Evolutionary conservation across 1,140 invertebrate species (phyloP), one percentile per base, ranked within the genome.

Genomic region (Acromyrmex echinatior): DNA sequence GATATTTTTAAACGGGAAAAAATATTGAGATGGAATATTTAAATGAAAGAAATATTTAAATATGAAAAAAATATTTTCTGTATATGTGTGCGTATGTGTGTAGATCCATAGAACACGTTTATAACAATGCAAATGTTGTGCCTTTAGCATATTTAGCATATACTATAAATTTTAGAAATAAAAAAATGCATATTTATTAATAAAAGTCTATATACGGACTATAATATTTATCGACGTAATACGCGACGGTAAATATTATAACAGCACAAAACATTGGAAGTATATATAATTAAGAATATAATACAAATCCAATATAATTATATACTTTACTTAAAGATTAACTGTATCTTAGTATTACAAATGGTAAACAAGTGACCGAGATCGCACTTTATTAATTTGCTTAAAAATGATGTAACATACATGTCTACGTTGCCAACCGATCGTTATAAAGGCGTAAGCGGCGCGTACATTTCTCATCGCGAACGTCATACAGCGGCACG

Each of bases 341-440:
- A 16, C 45, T n/a, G 62, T n/a, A 39, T 51, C 14, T 9, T 49
- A 28, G 1, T 21, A 35, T 65, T 28, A 56, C 10, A 7, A 51
- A 71, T 21, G 25, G 4, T 14, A 6, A 21, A 25, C 25, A 18
- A 35, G 31, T 51, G 28, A 16, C 25, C 25, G 49, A 4, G 65
- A 80, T 80, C 35, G 28, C n/a, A 80, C 21, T 80, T 56, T 56
- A 80, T 80, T 80, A 80, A 70, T 80, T 80, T 39, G 49, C 65
- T 56, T 39, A 31, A 31, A 49, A 51, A 53, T 31, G 49, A 16
- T 31, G 31, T 35, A 65, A 18, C n/a, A 3, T 14, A 18, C 65
- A n/a, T 10, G 21, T 10, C 3, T 4, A 18, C 45, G 12, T 9
- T 63, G 63, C 45, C 49, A 2, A 14, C 14, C 58, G 14, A 7